Evolutionary conservation across 1,140 invertebrate species (phyloP).

Genomic region (Platyura marginata): DNA sequence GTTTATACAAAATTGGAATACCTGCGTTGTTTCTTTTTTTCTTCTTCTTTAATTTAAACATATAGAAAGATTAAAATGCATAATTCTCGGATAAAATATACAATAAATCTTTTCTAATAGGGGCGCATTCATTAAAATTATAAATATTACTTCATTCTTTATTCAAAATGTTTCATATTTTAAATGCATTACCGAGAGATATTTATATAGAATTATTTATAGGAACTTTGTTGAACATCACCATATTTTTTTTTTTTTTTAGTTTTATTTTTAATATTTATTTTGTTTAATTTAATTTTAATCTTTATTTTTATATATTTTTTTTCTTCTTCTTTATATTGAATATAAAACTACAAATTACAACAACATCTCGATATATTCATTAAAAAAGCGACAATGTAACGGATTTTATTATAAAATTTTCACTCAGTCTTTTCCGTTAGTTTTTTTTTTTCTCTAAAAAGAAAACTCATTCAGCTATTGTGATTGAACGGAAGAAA

Average conservation of each 20-base stretch:
- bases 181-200: not conserved
- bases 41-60: not conserved
- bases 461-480: not conserved
- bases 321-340: not conserved
- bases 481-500: too few relatives aligned
- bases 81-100: not conserved
- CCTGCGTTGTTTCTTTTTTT: not conserved
- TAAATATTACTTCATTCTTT: too few relatives aligned
- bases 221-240: constrained; percentile 8
- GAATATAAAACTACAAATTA: not conserved
- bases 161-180: not conserved
- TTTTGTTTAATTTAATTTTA: not conserved
- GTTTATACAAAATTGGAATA: too few relatives aligned
- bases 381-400: not conserved
- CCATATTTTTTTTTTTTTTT: constrained; percentile 16
- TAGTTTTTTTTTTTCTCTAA: constrained; percentile 3
- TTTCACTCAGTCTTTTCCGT: constrained; percentile 26
- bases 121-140: too few relatives aligned
- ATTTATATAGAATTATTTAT: not conserved
- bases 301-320: not conserved
- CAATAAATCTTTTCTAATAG: not conserved
- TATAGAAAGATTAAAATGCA: not conserved
- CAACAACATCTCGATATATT: not conserved
- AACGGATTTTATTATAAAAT: constrained; percentile 10
- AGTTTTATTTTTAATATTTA: not conserved